Evolutionary conservation across 2,888 invertebrate species (phyloP).

Genomic region (Abscondita cerata): DNA sequence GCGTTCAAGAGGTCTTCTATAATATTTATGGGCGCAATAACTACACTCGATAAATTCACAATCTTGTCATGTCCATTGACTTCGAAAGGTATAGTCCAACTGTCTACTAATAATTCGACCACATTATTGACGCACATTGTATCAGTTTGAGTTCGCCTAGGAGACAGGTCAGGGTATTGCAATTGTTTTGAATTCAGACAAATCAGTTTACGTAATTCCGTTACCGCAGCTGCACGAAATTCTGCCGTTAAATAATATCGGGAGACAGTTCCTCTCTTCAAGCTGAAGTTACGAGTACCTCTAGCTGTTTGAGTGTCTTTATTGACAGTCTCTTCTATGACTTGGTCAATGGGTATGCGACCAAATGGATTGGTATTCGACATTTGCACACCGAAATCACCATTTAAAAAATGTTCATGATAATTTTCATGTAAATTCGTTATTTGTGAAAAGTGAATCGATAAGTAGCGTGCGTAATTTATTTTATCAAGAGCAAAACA

Average conservation of each 20-base stretch:
- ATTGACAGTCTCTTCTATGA: no score
- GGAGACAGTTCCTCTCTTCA: background rate
- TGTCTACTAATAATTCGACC: background rate
- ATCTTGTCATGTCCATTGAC: background rate
- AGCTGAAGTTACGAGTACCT: slow-evolving; percentile 2
- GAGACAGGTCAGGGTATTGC: slow-evolving; percentile 7
- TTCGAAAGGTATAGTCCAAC: slow-evolving; percentile 4
- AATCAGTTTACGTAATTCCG: background rate
- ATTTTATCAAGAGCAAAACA: slow-evolving; percentile 3
- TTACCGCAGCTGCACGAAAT: slow-evolving; percentile 2
- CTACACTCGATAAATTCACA: slow-evolving; percentile 1
- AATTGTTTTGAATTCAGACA: background rate
- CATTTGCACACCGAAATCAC: background rate
- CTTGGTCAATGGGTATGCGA: slow-evolving; percentile 11
- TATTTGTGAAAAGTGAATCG: background rate
- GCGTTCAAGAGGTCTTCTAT: background rate
- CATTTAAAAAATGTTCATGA: slow-evolving; percentile 1
- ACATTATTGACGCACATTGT: background rate
- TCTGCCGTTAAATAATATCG: slow-evolving; percentile 8
- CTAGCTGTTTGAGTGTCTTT: slow-evolving; percentile 7
- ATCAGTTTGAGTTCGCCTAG: background rate
- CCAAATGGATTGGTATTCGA: slow-evolving; percentile 8
- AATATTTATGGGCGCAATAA: background rate
- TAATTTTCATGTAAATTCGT: background rate
- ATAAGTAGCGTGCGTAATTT: slow-evolving; percentile 3